These are phyloP conservation scores for Picathartes gymnocephalus DNA, from an alignment of 2,113 vertebrate species.

Conservation along the genomic window DNA sequence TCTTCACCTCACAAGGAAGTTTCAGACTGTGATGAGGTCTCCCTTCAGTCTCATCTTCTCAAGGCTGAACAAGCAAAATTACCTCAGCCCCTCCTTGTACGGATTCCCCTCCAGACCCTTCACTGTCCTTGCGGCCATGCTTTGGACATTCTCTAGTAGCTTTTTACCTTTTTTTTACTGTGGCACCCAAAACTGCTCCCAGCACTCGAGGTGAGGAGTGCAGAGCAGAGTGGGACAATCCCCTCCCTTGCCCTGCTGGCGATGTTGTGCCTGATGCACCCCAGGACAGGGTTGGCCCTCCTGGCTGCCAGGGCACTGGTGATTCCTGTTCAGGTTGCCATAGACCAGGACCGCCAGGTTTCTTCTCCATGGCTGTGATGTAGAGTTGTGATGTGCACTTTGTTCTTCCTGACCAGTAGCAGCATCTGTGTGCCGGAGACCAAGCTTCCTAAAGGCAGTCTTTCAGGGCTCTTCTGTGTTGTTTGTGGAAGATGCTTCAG, in stretches of 20 bases:
- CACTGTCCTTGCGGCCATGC: accelerated
- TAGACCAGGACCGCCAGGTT: neutral
- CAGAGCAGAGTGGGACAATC: neutral
- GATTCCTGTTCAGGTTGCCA: accelerated
- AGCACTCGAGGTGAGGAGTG: neutral
- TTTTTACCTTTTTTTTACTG: neutral
- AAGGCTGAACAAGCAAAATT: neutral
- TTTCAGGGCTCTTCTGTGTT: neutral
- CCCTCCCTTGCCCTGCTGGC: accelerated
- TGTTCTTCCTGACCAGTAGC: neutral
- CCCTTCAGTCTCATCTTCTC: neutral
- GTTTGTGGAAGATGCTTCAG: neutral
- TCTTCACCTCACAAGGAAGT: neutral
- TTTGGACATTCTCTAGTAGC: neutral
- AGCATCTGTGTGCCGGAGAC: neutral
- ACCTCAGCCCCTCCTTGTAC: neutral
- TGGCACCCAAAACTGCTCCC: neutral
- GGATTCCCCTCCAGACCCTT: neutral
- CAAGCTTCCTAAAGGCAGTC: neutral
- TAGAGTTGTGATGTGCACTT: neutral
- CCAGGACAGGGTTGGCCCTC: accelerated
- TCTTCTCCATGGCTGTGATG: neutral
- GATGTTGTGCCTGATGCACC: neutral
- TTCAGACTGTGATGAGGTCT: neutral
- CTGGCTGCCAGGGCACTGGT: neutral